Conservation (phyloP, 2,797 vertebrate species). For the Sebastes itinus region DNA sequence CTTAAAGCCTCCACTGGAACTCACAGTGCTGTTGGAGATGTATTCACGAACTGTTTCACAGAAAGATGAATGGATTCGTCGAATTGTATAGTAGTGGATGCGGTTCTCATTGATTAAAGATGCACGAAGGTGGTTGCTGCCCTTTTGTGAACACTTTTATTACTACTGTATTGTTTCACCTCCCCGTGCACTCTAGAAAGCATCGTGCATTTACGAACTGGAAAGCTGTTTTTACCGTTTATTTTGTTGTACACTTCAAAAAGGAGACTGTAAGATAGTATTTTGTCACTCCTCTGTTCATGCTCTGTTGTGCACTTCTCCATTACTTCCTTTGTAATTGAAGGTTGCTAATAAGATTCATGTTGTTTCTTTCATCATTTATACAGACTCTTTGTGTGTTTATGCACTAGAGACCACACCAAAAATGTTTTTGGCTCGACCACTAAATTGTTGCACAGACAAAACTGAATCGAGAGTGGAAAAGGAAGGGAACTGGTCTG, state of each 20-base stretch:
- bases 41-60: conserved; percentile 27
- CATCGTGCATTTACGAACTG: conserved; percentile 29
- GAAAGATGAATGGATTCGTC: conserved; percentile 23
- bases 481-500: conserved; percentile 19
- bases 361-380: conserved; percentile 21
- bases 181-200: conserved; percentile 21
- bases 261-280: conserved; percentile 7
- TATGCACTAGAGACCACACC: conserved; percentile 24
- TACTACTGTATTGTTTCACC: conserved; percentile 13
- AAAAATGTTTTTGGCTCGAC: conserved; percentile 17
- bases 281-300: conserved; percentile 22
- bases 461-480: conserved; percentile 22
- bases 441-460: conserved; percentile 43
- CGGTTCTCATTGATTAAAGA: conserved; percentile 13
- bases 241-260: conserved; percentile 22
- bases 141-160: conserved; percentile 38
- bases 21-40: conserved; percentile 55
- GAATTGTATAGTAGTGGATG: conserved; percentile 32
- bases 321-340: conserved; percentile 1
- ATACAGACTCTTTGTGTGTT: conserved; percentile 9
- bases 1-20: conserved; percentile 56
- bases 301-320: conserved; percentile 13
- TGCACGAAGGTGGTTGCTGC: conserved; percentile 43
- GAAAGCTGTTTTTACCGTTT: conserved; percentile 33
- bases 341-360: conserved; percentile 1